Evolutionary conservation across 1,140 invertebrate species (phyloP).

Genomic region (Rhopalosiphum maidis): DNA sequence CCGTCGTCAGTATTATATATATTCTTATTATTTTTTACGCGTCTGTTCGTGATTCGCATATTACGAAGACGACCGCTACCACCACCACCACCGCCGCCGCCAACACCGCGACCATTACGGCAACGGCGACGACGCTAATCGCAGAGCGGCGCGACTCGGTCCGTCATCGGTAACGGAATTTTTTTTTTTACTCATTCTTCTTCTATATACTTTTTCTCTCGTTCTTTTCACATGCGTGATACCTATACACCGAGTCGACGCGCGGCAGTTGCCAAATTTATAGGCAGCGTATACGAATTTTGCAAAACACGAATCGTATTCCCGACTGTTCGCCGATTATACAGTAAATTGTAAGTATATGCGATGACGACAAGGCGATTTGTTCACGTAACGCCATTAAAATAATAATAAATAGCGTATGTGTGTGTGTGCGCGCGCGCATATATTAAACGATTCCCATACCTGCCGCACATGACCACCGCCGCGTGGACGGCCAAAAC

Average conservation of each 20-base stretch:
- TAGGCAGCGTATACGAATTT: neutral
- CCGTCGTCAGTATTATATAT: neutral
- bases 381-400: neutral
- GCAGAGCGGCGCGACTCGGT: neutral
- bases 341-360: neutral
- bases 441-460: neutral
- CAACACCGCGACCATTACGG: neutral
- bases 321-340: neutral
- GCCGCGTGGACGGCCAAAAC: neutral
- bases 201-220: neutral
- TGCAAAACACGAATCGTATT: neutral
- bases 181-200: neutral
- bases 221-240: neutral
- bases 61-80: neutral
- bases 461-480: too few species aligned
- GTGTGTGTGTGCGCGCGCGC: neutral
- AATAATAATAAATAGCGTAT: neutral
- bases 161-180: neutral
- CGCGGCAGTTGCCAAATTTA: neutral
- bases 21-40: neutral
- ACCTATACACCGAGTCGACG: neutral
- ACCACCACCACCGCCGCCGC: neutral
- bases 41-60: conserved; percentile 25
- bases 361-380: neutral
- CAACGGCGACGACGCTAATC: neutral